A percentile compares a stretch with the other conserved stretches of the same genome.
phyloP scores from a whole-genome alignment of 64 coral and sea anemone genomes.

The Stylophora pistillata region DNA sequence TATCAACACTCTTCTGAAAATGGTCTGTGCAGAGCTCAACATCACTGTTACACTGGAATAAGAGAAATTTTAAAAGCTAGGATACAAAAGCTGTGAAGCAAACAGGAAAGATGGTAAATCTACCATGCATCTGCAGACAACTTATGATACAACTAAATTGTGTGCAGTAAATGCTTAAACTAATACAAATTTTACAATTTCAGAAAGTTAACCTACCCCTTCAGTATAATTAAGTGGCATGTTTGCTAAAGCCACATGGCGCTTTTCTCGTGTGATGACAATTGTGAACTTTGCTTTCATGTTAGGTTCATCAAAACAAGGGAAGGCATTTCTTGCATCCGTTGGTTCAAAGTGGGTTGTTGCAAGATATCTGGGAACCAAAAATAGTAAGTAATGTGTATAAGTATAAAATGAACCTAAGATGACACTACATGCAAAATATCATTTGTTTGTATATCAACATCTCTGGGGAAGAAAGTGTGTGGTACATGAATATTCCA shows the following conservation, averaged over 20 bases:
- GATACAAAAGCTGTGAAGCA: no score
- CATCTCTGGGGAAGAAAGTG: no score
- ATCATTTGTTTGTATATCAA: no score
- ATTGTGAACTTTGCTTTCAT: conserved; percentile 75
- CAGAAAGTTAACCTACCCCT: background rate
- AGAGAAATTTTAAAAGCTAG: background rate
- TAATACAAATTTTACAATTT: no score
- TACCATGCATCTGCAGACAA: no score
- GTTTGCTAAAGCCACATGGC: conserved; percentile 69
- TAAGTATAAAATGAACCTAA: no score
- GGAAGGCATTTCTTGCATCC: conserved; percentile 75
- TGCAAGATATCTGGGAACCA: conserved; percentile 60
- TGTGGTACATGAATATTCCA: no score
- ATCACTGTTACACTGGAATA: background rate
- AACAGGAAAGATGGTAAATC: no score
- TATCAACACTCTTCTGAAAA: conserved; percentile 76
- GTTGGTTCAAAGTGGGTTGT: conserved; percentile 89
- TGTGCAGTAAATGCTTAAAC: no score
- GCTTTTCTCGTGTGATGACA: conserved; percentile 32
- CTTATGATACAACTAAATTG: no score
- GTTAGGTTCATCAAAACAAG: conserved; percentile 84
- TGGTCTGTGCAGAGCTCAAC: conserved; percentile 50
- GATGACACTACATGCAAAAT: no score
- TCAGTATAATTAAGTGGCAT: conserved; percentile 51
- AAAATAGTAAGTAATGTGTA: background rate